These are phyloP conservation scores for Drosophila anceps DNA, from an alignment of 2,888 invertebrate genomes.

Conservation along the genomic window DNA sequence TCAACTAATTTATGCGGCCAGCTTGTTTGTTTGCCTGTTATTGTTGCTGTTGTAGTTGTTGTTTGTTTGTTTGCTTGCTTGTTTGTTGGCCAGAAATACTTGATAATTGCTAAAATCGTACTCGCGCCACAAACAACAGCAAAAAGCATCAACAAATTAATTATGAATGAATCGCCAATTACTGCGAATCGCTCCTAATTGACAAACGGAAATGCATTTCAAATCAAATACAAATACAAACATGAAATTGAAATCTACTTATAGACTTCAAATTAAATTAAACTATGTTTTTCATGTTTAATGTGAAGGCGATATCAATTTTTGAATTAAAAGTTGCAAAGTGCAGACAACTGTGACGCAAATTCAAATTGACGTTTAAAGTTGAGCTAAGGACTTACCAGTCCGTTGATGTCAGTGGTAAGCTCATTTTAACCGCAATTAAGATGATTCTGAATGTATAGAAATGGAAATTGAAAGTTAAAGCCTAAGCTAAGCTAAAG, in stretches of 20 bases:
- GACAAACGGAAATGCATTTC: constrained; percentile 1
- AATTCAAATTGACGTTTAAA: neutral
- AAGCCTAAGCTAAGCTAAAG: neutral
- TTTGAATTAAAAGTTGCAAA: neutral
- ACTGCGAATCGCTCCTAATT: neutral
- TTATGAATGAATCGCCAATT: constrained; percentile 35
- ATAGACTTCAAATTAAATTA: neutral
- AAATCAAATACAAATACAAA: neutral
- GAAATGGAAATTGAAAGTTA: neutral
- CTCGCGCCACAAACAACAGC: neutral
- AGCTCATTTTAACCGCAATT: neutral
- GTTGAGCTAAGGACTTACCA: neutral
- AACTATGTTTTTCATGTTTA: neutral
- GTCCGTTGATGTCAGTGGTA: no score
- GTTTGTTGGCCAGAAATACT: constrained; percentile 25
- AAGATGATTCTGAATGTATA: neutral
- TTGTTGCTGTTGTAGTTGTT: neutral
- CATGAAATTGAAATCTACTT: neutral
- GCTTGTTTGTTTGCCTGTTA: constrained; percentile 30
- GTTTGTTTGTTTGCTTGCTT: constrained; percentile 1
- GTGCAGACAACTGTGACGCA: neutral
- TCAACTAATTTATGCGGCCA: constrained; percentile 66
- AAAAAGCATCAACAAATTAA: constrained; percentile 25
- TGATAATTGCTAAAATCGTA: constrained; percentile 47
- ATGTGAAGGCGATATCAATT: neutral